Percentiles rank a stretch among this genome's conserved stretches.
Conservation (phyloP, 2,113 vertebrate species). For the Erythrolamprus reginae region DNA sequence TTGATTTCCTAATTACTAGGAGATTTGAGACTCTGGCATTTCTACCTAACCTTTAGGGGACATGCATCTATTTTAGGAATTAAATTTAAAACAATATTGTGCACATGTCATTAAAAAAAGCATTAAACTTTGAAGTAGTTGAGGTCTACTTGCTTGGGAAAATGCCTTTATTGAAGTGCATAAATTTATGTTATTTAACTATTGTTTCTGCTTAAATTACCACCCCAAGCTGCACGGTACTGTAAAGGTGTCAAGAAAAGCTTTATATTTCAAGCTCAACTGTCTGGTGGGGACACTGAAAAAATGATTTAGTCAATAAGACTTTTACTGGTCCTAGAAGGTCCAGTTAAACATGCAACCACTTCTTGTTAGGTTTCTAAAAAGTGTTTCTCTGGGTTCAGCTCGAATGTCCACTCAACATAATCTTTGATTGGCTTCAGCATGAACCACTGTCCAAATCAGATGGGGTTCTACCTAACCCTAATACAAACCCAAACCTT, state of each 20-base stretch:
- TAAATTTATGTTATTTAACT: background rate
- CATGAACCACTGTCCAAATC: background rate
- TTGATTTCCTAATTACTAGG: conserved; percentile 11
- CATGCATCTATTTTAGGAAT: background rate
- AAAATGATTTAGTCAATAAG: background rate
- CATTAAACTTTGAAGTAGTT: background rate
- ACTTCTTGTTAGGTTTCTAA: background rate
- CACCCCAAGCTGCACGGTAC: too few relatives aligned
- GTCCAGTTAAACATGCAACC: background rate
- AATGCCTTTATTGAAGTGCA: background rate
- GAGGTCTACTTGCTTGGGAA: background rate
- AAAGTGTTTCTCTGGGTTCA: background rate
- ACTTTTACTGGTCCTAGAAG: background rate
- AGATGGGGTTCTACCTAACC: background rate
- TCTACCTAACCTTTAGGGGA: conserved; percentile 17
- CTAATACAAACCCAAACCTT: too few relatives aligned
- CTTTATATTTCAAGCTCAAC: background rate
- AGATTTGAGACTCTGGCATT: conserved; percentile 25
- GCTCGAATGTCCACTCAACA: background rate
- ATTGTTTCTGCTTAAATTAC: background rate
- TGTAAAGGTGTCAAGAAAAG: background rate
- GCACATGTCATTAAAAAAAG: background rate
- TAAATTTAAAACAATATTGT: conserved; percentile 9
- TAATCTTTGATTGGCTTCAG: background rate
- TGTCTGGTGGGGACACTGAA: background rate